Evolutionary conservation across 2,888 invertebrate genomes (phyloP).

Genomic region (Oscheius myriophilus): DNA sequence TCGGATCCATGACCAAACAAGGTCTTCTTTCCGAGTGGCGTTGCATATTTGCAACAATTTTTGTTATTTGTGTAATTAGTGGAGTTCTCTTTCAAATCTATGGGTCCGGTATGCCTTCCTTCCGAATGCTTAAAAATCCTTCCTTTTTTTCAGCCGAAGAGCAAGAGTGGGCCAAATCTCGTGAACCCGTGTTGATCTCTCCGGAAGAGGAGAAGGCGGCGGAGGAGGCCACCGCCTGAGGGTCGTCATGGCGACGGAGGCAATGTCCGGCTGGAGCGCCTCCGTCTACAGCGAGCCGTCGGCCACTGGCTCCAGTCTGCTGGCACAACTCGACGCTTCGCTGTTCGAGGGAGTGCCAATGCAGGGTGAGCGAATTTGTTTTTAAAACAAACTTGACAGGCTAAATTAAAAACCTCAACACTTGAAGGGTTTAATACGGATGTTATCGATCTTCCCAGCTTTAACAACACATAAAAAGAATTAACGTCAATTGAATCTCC

Average conservation of each 20-base stretch:
- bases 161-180: conserved; percentile 15
- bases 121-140: neutral
- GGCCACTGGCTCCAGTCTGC: conserved; percentile 10
- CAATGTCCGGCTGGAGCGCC: conserved; percentile 28
- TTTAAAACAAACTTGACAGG: neutral
- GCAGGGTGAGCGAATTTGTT: conserved; percentile 12
- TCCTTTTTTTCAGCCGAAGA: conserved; percentile 15
- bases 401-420: neutral
- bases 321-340: conserved; percentile 26
- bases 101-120: conserved; percentile 58
- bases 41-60: conserved; percentile 58
- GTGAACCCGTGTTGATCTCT: conserved; percentile 8
- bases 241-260: conserved; percentile 11
- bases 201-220: conserved; percentile 7
- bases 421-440: too few relatives aligned
- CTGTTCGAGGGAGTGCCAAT: conserved; percentile 28
- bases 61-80: conserved; percentile 59
- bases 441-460: neutral
- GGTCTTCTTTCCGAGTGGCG: conserved; percentile 65
- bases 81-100: conserved; percentile 66
- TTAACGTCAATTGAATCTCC: neutral
- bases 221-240: conserved; percentile 8
- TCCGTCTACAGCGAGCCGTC: conserved; percentile 26
- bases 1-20: conserved; percentile 57
- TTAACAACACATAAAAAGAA: neutral